Percentiles rank a stretch among this genome's conserved stretches.
phyloP scores from a whole-genome alignment of 2,888 invertebrate genomes.

The Drosophila nigricruria region DNA sequence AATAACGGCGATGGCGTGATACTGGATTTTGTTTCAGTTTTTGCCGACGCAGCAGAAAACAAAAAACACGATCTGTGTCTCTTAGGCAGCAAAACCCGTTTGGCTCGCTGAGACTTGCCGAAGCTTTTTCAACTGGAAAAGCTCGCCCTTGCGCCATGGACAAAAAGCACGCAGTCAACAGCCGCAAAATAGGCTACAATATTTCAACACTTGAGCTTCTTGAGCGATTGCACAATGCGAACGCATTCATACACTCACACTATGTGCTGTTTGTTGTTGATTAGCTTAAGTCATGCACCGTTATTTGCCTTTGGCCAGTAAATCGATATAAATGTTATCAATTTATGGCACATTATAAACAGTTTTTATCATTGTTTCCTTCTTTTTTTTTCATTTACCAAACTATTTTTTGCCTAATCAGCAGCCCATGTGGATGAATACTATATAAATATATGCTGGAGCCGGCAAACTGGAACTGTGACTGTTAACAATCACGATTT shows the following conservation, averaged over 20 bases:
- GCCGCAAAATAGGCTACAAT: conserved; percentile 49
- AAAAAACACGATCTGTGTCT: conserved; percentile 33
- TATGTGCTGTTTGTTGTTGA: neutral
- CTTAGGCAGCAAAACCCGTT: conserved; percentile 64
- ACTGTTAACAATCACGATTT: conserved; percentile 49
- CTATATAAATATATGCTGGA: conserved; percentile 17
- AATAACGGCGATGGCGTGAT: conserved; percentile 72
- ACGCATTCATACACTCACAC: conserved; percentile 5
- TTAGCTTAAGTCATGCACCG: neutral
- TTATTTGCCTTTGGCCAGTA: conserved; percentile 1
- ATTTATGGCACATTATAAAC: conserved; percentile 21
- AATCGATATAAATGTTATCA: conserved; percentile 38
- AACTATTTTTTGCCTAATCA: conserved; percentile 16
- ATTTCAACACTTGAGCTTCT: neutral
- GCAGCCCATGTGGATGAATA: conserved; percentile 33
- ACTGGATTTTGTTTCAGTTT: conserved; percentile 32
- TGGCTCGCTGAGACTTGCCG: conserved; percentile 30
- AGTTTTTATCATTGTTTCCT: neutral
- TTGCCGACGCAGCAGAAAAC: conserved; percentile 45
- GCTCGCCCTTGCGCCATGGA: conserved; percentile 44
- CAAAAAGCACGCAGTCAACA: conserved; percentile 2
- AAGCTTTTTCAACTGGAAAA: conserved; percentile 70
- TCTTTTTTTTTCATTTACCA: conserved; percentile 26
- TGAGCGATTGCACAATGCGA: conserved; percentile 54
- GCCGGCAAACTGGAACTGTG: conserved; percentile 58